phyloP scores from a whole-genome alignment of 2,888 invertebrate genomes.

The Megaustenia siamemsis region DNA sequence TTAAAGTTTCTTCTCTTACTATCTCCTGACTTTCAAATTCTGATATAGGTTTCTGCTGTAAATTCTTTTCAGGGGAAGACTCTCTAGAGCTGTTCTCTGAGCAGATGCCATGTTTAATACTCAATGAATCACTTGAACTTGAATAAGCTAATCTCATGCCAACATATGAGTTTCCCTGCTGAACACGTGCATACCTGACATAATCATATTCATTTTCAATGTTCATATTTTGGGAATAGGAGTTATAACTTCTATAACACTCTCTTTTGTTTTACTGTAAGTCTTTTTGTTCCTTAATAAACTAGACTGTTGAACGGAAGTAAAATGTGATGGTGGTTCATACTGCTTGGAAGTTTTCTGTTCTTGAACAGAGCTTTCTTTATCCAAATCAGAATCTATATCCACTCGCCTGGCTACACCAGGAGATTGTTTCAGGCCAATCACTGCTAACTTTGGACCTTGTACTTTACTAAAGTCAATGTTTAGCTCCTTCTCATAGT shows the following conservation, averaged over 20 bases:
- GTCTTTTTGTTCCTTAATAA: neutral
- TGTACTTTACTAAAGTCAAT: constrained; percentile 59
- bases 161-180: constrained; percentile 87
- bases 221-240: constrained; percentile 63
- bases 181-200: constrained; percentile 78
- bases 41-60: constrained; percentile 63
- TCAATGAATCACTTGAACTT: constrained; percentile 72
- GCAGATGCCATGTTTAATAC: constrained; percentile 65
- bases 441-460: constrained; percentile 75
- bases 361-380: neutral
- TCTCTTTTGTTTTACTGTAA: constrained; percentile 31
- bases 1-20: constrained; percentile 77
- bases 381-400: neutral
- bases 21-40: constrained; percentile 61
- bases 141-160: constrained; percentile 86
- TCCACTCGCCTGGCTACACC: constrained; percentile 75
- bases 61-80: constrained; percentile 68
- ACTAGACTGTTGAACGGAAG: neutral
- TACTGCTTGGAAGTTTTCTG: neutral
- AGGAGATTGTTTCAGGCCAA: constrained; percentile 74
- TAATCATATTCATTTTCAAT: constrained; percentile 79
- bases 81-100: constrained; percentile 67
- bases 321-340: neutral
- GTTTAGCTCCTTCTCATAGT: constrained; percentile 68
- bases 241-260: constrained; percentile 53